phyloP scores from a whole-genome alignment of 2,888 invertebrate genomes.

The Aporophyla nigra region DNA sequence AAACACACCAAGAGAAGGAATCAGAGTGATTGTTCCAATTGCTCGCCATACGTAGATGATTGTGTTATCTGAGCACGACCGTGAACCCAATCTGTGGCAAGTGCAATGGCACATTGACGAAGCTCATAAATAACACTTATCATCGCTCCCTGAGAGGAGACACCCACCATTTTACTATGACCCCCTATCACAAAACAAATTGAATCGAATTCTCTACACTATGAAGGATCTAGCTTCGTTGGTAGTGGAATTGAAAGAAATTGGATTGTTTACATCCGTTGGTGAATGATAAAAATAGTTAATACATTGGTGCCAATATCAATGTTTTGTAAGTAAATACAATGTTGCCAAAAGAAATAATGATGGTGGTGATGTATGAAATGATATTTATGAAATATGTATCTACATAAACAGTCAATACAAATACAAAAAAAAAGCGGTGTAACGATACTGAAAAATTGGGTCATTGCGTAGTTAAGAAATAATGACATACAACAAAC shows the following conservation, averaged over 20 bases:
- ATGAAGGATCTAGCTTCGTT: constrained; percentile 64
- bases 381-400: constrained; percentile 5
- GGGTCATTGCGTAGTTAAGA: background rate
- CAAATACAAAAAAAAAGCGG: background rate
- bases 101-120: constrained; percentile 87
- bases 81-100: constrained; percentile 87
- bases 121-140: constrained; percentile 88
- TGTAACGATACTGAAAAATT: background rate
- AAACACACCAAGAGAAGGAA: constrained; percentile 40
- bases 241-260: constrained; percentile 74
- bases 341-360: constrained; percentile 16
- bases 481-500: background rate
- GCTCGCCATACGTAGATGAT: constrained; percentile 66
- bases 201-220: constrained; percentile 50
- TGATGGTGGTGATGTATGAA: too few relatives aligned
- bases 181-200: constrained; percentile 71
- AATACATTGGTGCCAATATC: constrained; percentile 59
- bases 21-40: constrained; percentile 64
- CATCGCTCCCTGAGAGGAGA: constrained; percentile 77
- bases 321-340: constrained; percentile 54
- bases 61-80: constrained; percentile 77
- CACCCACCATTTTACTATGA: constrained; percentile 80
- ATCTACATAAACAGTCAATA: background rate
- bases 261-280: constrained; percentile 76
- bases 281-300: constrained; percentile 68